phyloP scores from a whole-genome alignment of 2,797 vertebrate species.

The Atherinosoma microstoma region DNA sequence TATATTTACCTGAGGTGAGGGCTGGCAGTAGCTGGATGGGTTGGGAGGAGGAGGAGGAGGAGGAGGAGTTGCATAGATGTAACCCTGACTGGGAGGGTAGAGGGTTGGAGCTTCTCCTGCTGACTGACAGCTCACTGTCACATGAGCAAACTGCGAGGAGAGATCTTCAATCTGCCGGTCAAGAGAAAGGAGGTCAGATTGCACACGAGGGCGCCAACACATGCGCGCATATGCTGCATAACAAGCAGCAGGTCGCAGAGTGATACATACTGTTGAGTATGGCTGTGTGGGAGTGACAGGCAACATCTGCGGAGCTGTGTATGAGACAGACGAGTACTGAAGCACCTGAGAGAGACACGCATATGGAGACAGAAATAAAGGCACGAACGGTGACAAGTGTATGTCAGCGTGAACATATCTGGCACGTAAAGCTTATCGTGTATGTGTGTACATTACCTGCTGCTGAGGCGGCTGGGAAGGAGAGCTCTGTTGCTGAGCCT shows the following conservation, averaged over 20 bases:
- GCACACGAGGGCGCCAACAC: not conserved
- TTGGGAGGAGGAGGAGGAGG: constrained; percentile 56
- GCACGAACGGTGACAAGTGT: constrained; percentile 32
- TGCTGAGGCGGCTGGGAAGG: constrained; percentile 84
- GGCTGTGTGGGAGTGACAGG: constrained; percentile 89
- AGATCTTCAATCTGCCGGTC: constrained; percentile 90
- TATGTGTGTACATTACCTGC: constrained; percentile 73
- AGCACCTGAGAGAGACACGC: constrained; percentile 86
- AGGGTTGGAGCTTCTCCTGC: constrained; percentile 85
- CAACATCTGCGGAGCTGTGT: constrained; percentile 91
- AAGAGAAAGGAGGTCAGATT: constrained; percentile 42
- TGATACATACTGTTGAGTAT: constrained; percentile 86
- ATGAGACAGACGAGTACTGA: constrained; percentile 91
- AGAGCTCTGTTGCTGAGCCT: constrained; percentile 76
- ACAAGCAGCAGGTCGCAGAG: not conserved
- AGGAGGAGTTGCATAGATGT: constrained; percentile 82
- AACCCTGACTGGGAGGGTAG: constrained; percentile 79
- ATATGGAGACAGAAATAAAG: constrained; percentile 61
- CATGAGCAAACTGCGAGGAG: constrained; percentile 88
- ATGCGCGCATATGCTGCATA: not conserved
- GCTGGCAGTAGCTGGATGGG: constrained; percentile 85
- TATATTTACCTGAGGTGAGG: constrained; percentile 87
- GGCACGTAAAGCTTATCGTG: constrained; percentile 9
- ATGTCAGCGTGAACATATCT: constrained; percentile 3
- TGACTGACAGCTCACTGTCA: constrained; percentile 89